These are phyloP conservation scores for Lerista edwardsae DNA, from an alignment of 2,797 vertebrate species.

Conservation along the genomic window DNA sequence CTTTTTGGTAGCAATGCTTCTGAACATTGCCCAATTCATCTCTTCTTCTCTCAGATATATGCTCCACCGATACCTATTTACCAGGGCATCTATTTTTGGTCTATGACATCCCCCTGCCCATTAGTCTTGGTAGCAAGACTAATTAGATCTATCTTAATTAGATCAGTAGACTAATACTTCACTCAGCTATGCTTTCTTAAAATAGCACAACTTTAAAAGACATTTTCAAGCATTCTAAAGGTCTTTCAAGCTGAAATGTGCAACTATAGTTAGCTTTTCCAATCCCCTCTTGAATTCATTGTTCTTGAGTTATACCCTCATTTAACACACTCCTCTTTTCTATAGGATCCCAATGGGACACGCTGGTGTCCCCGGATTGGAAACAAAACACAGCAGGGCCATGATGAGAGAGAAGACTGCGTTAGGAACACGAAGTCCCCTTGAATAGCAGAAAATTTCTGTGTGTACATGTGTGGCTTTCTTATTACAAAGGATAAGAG, in stretches of 20 bases:
- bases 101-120: no score
- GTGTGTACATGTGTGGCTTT: not conserved
- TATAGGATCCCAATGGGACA: not conserved
- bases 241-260: fast-evolving
- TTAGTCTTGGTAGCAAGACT: no score
- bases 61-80: no score
- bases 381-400: no score
- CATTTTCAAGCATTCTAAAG: constrained; percentile 25
- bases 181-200: not conserved
- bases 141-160: no score
- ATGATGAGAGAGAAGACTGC: no score
- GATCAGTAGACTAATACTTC: not conserved
- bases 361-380: not conserved
- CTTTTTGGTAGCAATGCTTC: not conserved
- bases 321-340: fast-evolving
- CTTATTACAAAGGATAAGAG: not conserved
- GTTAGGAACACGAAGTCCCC: not conserved
- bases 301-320: not conserved
- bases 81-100: no score
- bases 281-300: not conserved
- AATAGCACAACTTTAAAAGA: not conserved
- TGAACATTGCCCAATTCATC: no score
- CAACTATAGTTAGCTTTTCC: not conserved
- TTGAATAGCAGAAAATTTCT: not conserved
- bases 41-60: no score